Conservation (phyloP, 2,888 invertebrate species). For the Monoplex corrugatus region DNA sequence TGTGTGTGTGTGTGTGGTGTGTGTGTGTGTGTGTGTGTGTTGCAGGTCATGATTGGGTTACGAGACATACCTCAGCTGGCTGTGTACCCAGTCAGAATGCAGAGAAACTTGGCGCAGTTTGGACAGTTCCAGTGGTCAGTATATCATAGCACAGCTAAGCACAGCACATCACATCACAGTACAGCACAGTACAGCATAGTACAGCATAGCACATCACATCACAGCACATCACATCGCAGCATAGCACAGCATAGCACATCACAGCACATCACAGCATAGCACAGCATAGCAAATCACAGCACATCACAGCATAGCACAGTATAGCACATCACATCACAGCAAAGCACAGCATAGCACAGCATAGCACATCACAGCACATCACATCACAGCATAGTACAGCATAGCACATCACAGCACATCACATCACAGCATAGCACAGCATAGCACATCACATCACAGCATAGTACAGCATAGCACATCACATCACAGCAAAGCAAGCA, state of each 20-base stretch:
- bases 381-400: not conserved
- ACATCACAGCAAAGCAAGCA: no score
- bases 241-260: not conserved
- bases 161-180: no score
- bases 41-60: slow-evolving; percentile 75
- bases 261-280: not conserved
- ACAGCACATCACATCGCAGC: not conserved
- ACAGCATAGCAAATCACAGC: not conserved
- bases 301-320: not conserved
- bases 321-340: not conserved
- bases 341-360: not conserved
- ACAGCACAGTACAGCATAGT: not conserved
- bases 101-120: slow-evolving; percentile 70
- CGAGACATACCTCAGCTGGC: slow-evolving; percentile 71
- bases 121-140: slow-evolving; percentile 72
- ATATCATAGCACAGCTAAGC: not conserved
- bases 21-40: slow-evolving; percentile 32
- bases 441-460: no score
- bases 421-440: no score
- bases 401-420: no score
- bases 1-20: not conserved
- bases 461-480: no score
- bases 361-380: not conserved
- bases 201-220: not conserved
- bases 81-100: slow-evolving; percentile 76